These are phyloP conservation scores for Poeciliopsis infans DNA, from an alignment of 2,797 vertebrate species.

Conservation along the genomic window DNA sequence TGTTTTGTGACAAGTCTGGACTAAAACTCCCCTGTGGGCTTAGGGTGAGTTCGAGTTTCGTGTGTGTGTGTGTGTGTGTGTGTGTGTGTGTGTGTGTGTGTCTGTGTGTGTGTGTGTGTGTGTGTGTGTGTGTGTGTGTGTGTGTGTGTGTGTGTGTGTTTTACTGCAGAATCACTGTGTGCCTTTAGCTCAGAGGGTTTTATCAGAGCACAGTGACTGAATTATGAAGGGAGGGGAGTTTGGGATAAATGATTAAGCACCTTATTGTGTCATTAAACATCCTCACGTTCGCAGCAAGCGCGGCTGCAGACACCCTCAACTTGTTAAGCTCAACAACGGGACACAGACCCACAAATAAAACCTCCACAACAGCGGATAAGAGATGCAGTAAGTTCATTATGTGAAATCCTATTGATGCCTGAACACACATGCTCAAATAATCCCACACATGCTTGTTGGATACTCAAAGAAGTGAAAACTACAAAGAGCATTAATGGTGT, in stretches of 20 bases:
- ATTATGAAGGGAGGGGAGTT: constrained; percentile 55
- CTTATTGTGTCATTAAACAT: constrained; percentile 51
- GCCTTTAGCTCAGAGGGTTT: constrained; percentile 57
- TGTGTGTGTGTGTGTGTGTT: constrained; percentile 22
- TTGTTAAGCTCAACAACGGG: constrained; percentile 44
- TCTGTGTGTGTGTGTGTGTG: constrained; percentile 23
- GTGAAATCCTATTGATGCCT: constrained; percentile 61
- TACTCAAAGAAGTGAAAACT: constrained; percentile 40
- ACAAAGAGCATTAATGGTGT: constrained; percentile 11
- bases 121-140: constrained; percentile 20
- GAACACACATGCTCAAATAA: constrained; percentile 54
- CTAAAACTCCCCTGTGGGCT: constrained; percentile 47
- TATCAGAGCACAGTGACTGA: constrained; percentile 57
- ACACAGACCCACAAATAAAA: constrained; percentile 45
- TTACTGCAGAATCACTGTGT: constrained; percentile 45
- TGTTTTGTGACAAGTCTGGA: constrained; percentile 57
- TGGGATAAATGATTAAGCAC: constrained; percentile 67
- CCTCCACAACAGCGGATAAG: constrained; percentile 45
- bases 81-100: constrained; percentile 20
- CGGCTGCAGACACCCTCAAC: constrained; percentile 38
- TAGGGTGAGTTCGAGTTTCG: constrained; percentile 54
- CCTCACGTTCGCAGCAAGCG: constrained; percentile 7
- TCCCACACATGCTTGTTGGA: constrained; percentile 40
- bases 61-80: constrained; percentile 23
- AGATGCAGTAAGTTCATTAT: constrained; percentile 58